Evolutionary conservation across 2,113 vertebrate genomes (phyloP), one percentile per base, ranked within the genome.

Genomic region (Tamias sibiricus): DNA sequence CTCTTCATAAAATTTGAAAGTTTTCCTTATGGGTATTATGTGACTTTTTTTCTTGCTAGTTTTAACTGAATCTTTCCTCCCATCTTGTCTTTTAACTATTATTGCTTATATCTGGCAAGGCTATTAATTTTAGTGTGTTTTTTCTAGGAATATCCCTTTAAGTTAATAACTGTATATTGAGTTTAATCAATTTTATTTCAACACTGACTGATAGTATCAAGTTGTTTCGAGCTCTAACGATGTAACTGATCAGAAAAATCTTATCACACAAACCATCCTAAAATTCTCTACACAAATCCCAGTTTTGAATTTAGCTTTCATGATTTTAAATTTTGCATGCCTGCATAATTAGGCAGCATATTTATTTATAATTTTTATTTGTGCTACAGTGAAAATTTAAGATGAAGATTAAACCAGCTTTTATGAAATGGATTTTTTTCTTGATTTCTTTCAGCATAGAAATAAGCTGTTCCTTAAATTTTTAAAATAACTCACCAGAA

Each of bases 401-500:
- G 69, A 72, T 59, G 24, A 68, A 69, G 24, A 62, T 83, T 79
- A 82, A 83, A n/a, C 47, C 68, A 95, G 59, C 54, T 12, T 94
- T 75, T 90, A 54, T 47, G 75, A 95, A 92, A 87, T 37, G 44
- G 12, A 9, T 4, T 0, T 40, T 32, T 68, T 85, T 86, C 1
- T 12, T 35, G 10, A 24, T 77, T 83, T 90, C 57, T 89, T 87
- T 71, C 52, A 92, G 37, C n/a, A 69, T 30, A 89, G 37, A 94
- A 92, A 92, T 69, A 71, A 90, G 13, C 30, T 90, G 80, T 87
- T 94, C 52, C 49, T 77, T 74, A 66, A 66, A 82, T 69, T 22
- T 57, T 72, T 42, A 85, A 96, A 95, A 87, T 95, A 95, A 77
- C 82, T 91, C 64, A 68, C n/a, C 37, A 95, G 44, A 93, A 92